A percentile compares a stretch with the other conserved stretches of the same genome.
phyloP scores from a whole-genome alignment of 2,113 vertebrate species.

The Parus major region DNA sequence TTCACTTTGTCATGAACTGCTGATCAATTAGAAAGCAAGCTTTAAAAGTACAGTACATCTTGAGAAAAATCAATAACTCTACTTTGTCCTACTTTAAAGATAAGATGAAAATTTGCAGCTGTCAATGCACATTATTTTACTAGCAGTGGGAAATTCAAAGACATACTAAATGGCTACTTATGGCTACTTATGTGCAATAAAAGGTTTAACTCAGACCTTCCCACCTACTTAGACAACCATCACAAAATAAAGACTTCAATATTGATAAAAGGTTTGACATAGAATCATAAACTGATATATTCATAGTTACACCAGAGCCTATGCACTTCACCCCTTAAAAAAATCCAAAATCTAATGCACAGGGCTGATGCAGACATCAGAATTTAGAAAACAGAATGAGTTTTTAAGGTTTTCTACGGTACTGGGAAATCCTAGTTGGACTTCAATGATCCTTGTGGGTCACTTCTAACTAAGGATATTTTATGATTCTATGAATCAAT shows the following conservation, averaged over 20 bases:
- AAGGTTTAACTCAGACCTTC: background rate
- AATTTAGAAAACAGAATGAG: background rate
- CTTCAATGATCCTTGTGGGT: background rate
- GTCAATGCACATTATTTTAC: background rate
- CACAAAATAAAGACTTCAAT: background rate
- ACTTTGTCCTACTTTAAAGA: background rate
- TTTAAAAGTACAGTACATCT: background rate
- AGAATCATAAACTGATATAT: background rate
- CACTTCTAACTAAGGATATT: background rate
- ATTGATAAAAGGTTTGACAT: background rate
- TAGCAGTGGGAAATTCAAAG: background rate
- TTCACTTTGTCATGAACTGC: background rate
- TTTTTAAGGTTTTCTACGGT: background rate
- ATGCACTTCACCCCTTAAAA: background rate
- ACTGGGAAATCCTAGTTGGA: background rate
- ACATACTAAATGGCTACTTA: background rate
- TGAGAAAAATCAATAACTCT: conserved; percentile 15
- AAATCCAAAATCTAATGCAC: background rate
- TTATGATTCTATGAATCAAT: background rate
- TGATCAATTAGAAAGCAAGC: conserved; percentile 10
- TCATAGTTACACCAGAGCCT: background rate
- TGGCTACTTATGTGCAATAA: background rate
- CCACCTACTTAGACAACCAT: background rate
- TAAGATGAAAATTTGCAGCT: background rate
- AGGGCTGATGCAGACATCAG: background rate